Conservation (phyloP, 2,797 vertebrate genomes). For the Gorsachius magnificus region DNA sequence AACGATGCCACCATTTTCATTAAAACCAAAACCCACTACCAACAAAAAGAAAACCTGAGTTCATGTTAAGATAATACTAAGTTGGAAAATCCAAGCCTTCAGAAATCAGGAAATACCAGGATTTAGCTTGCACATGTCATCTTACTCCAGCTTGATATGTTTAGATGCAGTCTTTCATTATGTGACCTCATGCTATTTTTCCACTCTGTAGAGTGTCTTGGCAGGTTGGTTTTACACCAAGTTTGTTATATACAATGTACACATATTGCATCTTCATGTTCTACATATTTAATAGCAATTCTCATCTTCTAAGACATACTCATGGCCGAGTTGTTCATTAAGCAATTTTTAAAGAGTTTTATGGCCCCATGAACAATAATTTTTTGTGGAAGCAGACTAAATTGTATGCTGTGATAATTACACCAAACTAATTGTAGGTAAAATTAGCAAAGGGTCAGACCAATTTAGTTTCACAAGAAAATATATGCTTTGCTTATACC, state of each 20-base stretch:
- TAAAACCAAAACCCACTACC: background rate
- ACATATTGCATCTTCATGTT: background rate
- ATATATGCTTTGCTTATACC: slow-evolving; percentile 65
- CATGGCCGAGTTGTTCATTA: slow-evolving; percentile 72
- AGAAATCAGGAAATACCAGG: background rate
- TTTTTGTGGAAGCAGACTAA: slow-evolving; percentile 74
- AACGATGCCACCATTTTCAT: background rate
- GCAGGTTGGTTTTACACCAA: background rate
- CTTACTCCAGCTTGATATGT: background rate
- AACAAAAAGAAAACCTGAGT: background rate
- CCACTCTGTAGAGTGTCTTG: accelerated
- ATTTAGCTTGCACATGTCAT: background rate
- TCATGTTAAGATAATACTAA: background rate
- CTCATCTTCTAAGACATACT: slow-evolving; percentile 63
- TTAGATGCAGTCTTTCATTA: background rate
- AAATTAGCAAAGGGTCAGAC: slow-evolving; percentile 74
- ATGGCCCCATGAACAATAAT: slow-evolving; percentile 72
- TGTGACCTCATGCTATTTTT: background rate
- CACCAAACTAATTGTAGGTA: slow-evolving; percentile 76
- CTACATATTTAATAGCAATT: slow-evolving; percentile 50
- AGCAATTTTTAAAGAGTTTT: slow-evolving; percentile 79
- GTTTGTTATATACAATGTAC: background rate
- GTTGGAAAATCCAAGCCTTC: background rate
- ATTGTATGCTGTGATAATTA: slow-evolving; percentile 75
- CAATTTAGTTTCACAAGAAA: slow-evolving; percentile 62